Evolutionary conservation across 2,888 invertebrate genomes (phyloP).

Genomic region (Tetramorium bicarinatum): DNA sequence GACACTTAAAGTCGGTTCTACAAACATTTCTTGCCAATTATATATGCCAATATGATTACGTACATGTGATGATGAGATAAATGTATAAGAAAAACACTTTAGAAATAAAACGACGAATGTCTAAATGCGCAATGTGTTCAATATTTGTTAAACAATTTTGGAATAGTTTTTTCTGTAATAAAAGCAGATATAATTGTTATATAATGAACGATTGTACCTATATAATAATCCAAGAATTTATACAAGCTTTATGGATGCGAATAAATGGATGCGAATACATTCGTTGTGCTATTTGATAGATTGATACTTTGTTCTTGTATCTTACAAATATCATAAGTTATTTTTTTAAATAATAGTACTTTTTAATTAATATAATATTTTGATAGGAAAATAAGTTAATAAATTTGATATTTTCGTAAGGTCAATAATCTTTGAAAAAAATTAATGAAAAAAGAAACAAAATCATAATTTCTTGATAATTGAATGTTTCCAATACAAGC

Average conservation of each 20-base stretch:
- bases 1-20: slow-evolving; percentile 4
- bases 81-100: neutral
- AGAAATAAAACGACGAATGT: slow-evolving; percentile 20
- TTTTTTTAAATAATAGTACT: neutral
- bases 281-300: neutral
- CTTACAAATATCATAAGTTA: neutral
- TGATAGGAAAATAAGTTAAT: neutral
- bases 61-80: neutral
- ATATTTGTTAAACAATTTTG: slow-evolving; percentile 1
- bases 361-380: neutral
- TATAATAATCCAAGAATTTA: neutral
- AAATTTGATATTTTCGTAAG: slow-evolving; percentile 38
- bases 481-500: neutral
- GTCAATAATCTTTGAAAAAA: slow-evolving; percentile 16
- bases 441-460: neutral
- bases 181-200: neutral
- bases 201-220: neutral
- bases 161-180: neutral
- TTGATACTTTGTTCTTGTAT: neutral
- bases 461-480: neutral
- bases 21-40: slow-evolving; percentile 19
- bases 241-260: neutral
- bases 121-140: neutral
- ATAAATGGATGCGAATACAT: neutral
- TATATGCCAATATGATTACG: neutral